Evolutionary conservation across 2,113 vertebrate species (phyloP), one percentile per base, ranked within the genome.

Genomic region (Crocuta crocuta): DNA sequence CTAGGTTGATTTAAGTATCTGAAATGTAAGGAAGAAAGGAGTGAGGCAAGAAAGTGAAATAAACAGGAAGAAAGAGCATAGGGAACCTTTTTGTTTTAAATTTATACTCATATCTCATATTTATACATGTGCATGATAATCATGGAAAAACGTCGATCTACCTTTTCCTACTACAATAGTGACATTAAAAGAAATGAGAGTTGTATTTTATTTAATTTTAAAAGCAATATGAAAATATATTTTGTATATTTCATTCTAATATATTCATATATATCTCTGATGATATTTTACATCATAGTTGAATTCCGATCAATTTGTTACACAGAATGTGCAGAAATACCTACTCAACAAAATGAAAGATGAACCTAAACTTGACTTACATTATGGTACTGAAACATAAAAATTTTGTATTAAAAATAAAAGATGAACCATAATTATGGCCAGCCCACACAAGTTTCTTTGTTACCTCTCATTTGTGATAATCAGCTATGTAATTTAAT

Each of bases 121-220:
- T 74, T 53, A 58, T 13, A 2, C 66, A 19, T n/a, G n/a, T 66
- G 21, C 16, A 74, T 39, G 39, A 39, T 43, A 26, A 74, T 83
- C n/a, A 43, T 61, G 21, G n/a, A 83, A 74, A 81, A 53, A 83
- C 53, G 89, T 39, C 26, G 4, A 78, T 45, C 10, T 31, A 8
- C 23, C 33, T 58, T 82, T 89, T 53, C 12, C 15, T 76, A 35
- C 55, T 48, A 74, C 6, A 50, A 89, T 19, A n/a, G 7, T 55
- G 76, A 65, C 15, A 68, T 53, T 90, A 66, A 95, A 90, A 88
- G 13, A n/a, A 58, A 76, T 45, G 4, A 74, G 19, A 45, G 2
- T 73, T 66, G 5, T 45, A 53, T 53, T 66, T 90, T 66, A 55
- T 89, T 74, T 95, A 91, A 97, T 82, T 92, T 96, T 81, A 50